Evolutionary conservation across 2,888 invertebrate species (phyloP).

Genomic region (Frankliniella intonsa): DNA sequence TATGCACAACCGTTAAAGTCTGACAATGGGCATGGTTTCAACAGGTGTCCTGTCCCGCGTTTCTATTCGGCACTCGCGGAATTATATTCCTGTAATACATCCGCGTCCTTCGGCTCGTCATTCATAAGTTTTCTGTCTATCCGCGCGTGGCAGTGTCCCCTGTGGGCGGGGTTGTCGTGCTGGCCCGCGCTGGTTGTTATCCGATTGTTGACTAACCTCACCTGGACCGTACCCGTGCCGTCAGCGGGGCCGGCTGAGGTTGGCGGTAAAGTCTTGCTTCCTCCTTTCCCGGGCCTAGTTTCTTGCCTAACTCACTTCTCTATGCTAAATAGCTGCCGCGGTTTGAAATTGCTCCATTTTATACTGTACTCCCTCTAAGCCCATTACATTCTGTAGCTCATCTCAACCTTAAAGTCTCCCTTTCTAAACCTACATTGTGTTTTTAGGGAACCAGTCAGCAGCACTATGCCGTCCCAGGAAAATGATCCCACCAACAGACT

Average conservation of each 20-base stretch:
- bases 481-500: conserved; percentile 56
- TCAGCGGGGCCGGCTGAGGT: too few species aligned
- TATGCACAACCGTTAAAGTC: too few species aligned
- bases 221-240: neutral
- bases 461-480: conserved; percentile 56
- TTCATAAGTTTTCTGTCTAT: too few species aligned
- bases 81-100: neutral
- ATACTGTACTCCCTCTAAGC: neutral
- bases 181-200: neutral
- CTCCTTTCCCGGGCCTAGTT: too few species aligned
- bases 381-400: too few species aligned
- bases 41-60: neutral
- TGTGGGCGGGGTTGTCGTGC: neutral
- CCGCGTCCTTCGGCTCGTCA: neutral
- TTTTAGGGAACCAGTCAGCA: neutral
- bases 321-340: neutral
- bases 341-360: neutral
- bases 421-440: neutral
- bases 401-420: neutral
- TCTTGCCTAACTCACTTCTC: too few species aligned
- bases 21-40: neutral
- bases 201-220: neutral
- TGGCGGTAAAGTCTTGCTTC: too few species aligned
- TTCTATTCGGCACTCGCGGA: neutral
- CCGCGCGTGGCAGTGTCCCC: neutral